Base-by-base conservation (phyloP, 2,797 vertebrate species). In the Menidia menidia region DNA sequence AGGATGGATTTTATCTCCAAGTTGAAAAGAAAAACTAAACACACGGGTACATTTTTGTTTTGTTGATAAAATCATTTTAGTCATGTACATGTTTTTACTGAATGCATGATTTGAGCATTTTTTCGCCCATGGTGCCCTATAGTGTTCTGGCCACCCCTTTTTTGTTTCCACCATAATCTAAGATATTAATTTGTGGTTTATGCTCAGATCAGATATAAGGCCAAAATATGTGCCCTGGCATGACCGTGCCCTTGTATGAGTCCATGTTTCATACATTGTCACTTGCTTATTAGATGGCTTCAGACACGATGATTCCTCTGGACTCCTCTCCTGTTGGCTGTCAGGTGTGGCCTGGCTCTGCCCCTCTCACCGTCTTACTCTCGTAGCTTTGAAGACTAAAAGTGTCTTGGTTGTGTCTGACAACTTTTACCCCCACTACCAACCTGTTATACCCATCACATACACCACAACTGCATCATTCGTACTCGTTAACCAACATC, bases 331-430 rank as follows among this genome's bases (percentile, higher is more conserved):
- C 93, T 91, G 90, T 93, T 87, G 64, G 70, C 93, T 94, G 89
- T 94, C 94, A 92, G 92, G 92, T 93, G 90, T 93, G 93, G 92
- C 89, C 93, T 93, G 86, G 83, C 73, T 71, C 59, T 63, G 47
- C 61, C 25, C 59, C 66, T 60, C 56, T 44, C 52, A 70, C 52
- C 33, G 63, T 74, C 72, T 80, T 62, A 66, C 71, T 75, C 65
- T 72, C 57, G 74, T 69, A 30, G 63, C 76, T 90, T 84, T 63
- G 64, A 86, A 81, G 88, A 83, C 92, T 94, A 87, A 25, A 25
- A 93, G 89, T 87, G 91, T 90, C 90, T 93, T 86, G 92, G 85
- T 84, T 53, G 12, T 88, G 84, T 94, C 93, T 85, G 83, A 91
- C 86, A 89, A 89, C 77, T 75, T 93, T 87, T 77, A 80, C 66